Base-by-base conservation (phyloP, 2,797 vertebrate species). In the Scomberomorus guttatus region DNA sequence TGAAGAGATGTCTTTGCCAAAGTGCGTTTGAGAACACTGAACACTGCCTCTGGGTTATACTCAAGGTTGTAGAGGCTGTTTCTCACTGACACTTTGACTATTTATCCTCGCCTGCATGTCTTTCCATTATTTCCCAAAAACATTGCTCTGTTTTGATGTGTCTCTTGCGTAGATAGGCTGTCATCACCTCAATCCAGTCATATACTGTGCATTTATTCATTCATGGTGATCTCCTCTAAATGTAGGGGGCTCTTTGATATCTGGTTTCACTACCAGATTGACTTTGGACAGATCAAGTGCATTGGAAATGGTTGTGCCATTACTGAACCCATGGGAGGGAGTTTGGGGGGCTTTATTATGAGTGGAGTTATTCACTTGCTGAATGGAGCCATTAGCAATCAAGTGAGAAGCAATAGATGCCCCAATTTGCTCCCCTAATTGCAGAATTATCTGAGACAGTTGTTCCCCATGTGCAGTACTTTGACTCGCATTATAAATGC, bases 401-500 rank as follows among this genome's bases (percentile, higher is more conserved):
- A 25, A 61, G 37, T 61, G 37, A 61, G 37, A 61, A 61, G n/a
- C 37, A 61, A 61, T 44, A 39, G n/a, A 42, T 61, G 32, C 34
- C 32, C 27, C 27, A 29, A 29, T 32, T 32, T 32, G 29, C 29
- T 6, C 1, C 29, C 59, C 59, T 51, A 61, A 42, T 61, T 42
- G 59, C 59, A 61, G 59, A 61, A 61, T 61, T 42, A 61, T 61
- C 59, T 61, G 59, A 61, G 59, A 44, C 59, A 61, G 59, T 61
- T 61, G 37, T 61, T 44, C 59, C 59, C 37, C 2, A 39, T 61
- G 59, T 39, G 37, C 59, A 42, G n/a, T 22, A 39, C 59, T 61
- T 22, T 22, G 6, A 20, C 20, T 51, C 48, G 7, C 48, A 20
- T 51, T 51, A 51, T 51, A 51, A 51, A 20, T 20, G 48, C n/a